Percentiles rank a stretch among this genome's conserved stretches.
phyloP scores from a whole-genome alignment of 2,797 vertebrate genomes.

The Pangasius mekongensis region DNA sequence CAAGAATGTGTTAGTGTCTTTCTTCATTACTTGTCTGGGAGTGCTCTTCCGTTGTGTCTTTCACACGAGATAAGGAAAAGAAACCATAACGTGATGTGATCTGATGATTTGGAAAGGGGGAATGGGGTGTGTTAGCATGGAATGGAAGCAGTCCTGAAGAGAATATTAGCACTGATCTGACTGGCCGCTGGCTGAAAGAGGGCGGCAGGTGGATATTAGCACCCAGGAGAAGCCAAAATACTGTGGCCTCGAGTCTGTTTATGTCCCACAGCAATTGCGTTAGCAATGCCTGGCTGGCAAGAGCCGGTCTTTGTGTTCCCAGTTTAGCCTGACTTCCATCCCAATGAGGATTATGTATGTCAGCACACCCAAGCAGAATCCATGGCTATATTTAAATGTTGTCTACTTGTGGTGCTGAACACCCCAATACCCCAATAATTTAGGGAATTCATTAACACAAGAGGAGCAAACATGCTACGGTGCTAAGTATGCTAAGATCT shows the following conservation, averaged over 20 bases:
- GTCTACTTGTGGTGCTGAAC: constrained; percentile 29
- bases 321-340: constrained; percentile 52
- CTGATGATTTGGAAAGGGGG: background rate
- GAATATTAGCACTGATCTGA: background rate
- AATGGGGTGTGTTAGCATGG: background rate
- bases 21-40: constrained; percentile 1
- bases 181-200: constrained; percentile 23
- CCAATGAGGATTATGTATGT: constrained; percentile 40
- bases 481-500: constrained; percentile 22
- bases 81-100: background rate
- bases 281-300: constrained; percentile 38
- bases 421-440: constrained; percentile 46
- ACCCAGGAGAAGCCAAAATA: constrained; percentile 27
- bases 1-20: constrained; percentile 16
- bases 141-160: background rate
- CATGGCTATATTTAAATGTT: constrained; percentile 50
- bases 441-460: constrained; percentile 52
- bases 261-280: constrained; percentile 45
- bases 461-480: constrained; percentile 21
- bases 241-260: constrained; percentile 37
- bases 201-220: constrained; percentile 39
- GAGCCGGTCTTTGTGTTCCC: constrained; percentile 49
- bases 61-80: background rate
- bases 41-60: background rate
- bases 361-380: constrained; percentile 25